Evolutionary conservation across 2,888 invertebrate species (phyloP).

Genomic region (Xestia ashworthii): DNA sequence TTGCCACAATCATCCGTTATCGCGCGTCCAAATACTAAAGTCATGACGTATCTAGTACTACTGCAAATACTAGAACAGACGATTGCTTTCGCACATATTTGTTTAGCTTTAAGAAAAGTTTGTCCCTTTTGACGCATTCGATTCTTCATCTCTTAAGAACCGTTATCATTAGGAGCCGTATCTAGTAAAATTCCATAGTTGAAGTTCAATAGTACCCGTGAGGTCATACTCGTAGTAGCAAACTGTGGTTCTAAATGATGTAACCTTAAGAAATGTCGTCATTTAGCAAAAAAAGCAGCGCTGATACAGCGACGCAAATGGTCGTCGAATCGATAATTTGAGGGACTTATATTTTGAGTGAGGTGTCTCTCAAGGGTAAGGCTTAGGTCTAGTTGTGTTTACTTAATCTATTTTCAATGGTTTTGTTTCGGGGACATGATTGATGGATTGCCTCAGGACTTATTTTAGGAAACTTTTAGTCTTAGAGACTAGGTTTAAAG

Average conservation of each 20-base stretch:
- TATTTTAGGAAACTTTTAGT: not conserved
- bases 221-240: conserved; percentile 42
- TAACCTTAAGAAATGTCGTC: conserved; percentile 44
- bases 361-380: conserved; percentile 14
- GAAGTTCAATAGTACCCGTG: conserved; percentile 49
- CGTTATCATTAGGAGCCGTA: conserved; percentile 53
- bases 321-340: conserved; percentile 38
- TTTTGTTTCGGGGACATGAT: not conserved
- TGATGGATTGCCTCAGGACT: not conserved
- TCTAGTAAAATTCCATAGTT: conserved; percentile 48
- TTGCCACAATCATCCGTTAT: conserved; percentile 30
- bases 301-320: conserved; percentile 22
- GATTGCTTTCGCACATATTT: conserved; percentile 70
- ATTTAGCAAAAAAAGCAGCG: conserved; percentile 42
- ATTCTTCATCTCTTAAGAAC: conserved; percentile 48
- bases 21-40: conserved; percentile 30
- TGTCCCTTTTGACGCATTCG: conserved; percentile 61
- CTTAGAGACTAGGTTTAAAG: not conserved
- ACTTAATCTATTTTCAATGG: not conserved
- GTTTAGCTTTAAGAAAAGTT: conserved; percentile 65
- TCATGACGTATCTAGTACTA: conserved; percentile 41
- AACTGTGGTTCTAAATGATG: conserved; percentile 23
- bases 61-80: conserved; percentile 51
- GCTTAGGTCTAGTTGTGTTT: conserved; percentile 7
- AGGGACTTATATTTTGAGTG: not conserved